Base-by-base conservation (phyloP, 1,140 invertebrate species). In the Lamellibrachia luymesi region DNA sequence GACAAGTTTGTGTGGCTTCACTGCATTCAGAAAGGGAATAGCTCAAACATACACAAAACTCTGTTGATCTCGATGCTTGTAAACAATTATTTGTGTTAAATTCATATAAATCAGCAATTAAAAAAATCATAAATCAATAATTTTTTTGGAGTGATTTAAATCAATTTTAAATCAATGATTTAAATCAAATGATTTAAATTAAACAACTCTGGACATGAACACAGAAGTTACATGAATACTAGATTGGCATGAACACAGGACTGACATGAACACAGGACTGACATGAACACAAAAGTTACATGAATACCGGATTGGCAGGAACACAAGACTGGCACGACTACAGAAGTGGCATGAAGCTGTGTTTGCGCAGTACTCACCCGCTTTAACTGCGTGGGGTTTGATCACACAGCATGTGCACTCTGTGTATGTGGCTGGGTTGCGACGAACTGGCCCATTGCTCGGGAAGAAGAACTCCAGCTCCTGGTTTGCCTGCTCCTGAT, bases 381-480 rank as follows among this genome's bases (percentile, higher is more conserved):
- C 97, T 94, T 97, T 97, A 4, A 99, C 97, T 90, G 98, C 98
- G 96, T 99, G 98, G n/a, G 98, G 98, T 96, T 99, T 99, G 27
- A 99, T 98, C 51, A 99, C 97, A 95, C 98, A 98, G 94, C 98
- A 98, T 5, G 98, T 97, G 50, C 95, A 98, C 92, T 98, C 97
- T 94, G 97, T 97, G 91, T 97, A 97, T 52, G 97, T 95, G 50
- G 97, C 97, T 1, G 96, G 95, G 95, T 97, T 97, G 49, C 97
- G 93, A 93, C 96, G 95, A 1, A 94, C 94, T 93, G 97, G 94
- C 1, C 94, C 95, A 94, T 94, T 93, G 96, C 96, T 49, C 95
- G 95, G 51, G 92, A 93, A 93, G 92, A 93, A 93, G 93, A 98
- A 97, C 92, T 97, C 97, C 2, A 97, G 91, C 94, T 97, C 97